phyloP scores from a whole-genome alignment of 2,888 invertebrate genomes.

The Chrysomela aeneicollis region DNA sequence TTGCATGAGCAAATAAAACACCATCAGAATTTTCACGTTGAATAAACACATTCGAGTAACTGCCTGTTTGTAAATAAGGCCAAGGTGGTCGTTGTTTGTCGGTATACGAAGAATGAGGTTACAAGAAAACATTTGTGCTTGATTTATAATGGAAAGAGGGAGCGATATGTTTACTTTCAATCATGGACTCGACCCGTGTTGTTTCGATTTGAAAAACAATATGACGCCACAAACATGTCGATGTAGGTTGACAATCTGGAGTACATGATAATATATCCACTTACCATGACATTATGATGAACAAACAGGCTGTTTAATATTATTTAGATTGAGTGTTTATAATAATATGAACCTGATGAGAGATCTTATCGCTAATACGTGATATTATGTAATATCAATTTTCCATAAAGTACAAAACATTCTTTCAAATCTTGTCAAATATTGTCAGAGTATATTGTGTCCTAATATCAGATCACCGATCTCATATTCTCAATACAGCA shows the following conservation, averaged over 20 bases:
- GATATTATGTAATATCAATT: too few species aligned
- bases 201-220: background rate
- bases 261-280: background rate
- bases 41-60: background rate
- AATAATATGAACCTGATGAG: too few species aligned
- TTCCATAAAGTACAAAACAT: too few species aligned
- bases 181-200: background rate
- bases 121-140: background rate
- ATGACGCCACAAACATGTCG: background rate
- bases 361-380: too few species aligned
- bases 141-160: background rate
- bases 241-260: background rate
- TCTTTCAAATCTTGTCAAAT: too few species aligned
- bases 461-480: too few species aligned
- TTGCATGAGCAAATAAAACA: background rate
- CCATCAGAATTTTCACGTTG: background rate
- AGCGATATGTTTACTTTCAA: background rate
- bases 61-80: background rate
- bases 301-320: too few species aligned
- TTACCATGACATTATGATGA: too few species aligned
- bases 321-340: too few species aligned
- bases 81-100: constrained; percentile 2
- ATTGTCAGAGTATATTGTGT: too few species aligned
- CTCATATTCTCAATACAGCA: too few species aligned
- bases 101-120: background rate